phyloP scores from a whole-genome alignment of 2,888 invertebrate genomes.

The Hedya salicella region DNA sequence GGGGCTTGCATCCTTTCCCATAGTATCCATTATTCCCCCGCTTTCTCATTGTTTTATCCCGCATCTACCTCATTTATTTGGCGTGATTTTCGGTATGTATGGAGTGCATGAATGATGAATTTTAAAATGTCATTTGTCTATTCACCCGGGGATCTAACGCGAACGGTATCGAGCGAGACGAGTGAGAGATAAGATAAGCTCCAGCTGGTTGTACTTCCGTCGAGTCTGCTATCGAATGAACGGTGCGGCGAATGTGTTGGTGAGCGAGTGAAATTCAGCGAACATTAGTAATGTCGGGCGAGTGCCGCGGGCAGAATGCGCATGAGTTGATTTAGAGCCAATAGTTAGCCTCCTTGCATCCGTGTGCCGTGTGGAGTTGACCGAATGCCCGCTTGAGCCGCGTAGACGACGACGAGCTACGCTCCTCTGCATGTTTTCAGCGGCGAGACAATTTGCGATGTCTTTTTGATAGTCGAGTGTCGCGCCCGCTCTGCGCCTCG shows the following conservation, averaged over 20 bases:
- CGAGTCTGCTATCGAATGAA: conserved; percentile 68
- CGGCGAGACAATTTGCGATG: conserved; percentile 79
- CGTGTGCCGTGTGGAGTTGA: conserved; percentile 70
- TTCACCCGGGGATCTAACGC: conserved; percentile 19
- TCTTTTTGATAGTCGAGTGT: conserved; percentile 80
- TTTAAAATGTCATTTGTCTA: conserved; percentile 38
- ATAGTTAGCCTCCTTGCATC: conserved; percentile 76
- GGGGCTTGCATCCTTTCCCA: conserved; percentile 71
- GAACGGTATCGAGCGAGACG: conserved; percentile 16
- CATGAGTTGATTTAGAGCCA: conserved; percentile 73
- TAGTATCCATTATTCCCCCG: conserved; percentile 52
- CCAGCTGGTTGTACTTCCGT: conserved; percentile 81
- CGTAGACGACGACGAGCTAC: conserved; percentile 58
- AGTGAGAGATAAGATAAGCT: conserved; percentile 49
- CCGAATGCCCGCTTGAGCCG: conserved; percentile 62
- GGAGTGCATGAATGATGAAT: conserved; percentile 56
- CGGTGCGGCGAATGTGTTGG: conserved; percentile 55
- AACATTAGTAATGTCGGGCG: conserved; percentile 63
- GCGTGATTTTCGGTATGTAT: conserved; percentile 57
- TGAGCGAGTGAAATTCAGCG: conserved; percentile 83
- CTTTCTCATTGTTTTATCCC: conserved; percentile 59
- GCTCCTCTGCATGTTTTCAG: conserved; percentile 77
- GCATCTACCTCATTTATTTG: conserved; percentile 65
- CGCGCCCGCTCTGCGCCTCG: conserved; percentile 62
- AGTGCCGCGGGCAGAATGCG: conserved; percentile 63